Evolutionary conservation across 2,113 vertebrate genomes (phyloP).

Genomic region (Phylloscopus trochiloides): DNA sequence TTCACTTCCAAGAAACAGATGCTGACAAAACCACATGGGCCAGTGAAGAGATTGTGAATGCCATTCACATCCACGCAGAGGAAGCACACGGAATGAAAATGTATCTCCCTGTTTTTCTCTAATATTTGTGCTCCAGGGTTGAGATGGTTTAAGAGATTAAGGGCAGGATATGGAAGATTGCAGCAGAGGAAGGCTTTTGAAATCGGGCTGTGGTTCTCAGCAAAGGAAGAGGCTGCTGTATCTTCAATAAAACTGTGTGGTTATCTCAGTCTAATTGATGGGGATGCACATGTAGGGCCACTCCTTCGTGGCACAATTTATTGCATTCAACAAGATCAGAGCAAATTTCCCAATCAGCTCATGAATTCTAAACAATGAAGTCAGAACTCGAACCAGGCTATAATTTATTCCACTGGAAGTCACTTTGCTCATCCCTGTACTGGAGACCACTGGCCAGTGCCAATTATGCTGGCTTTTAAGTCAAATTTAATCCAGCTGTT

Average conservation of each 20-base stretch:
- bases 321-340: not conserved
- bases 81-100: not conserved
- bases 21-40: not conserved
- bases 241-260: not conserved
- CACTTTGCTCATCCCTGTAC: not conserved
- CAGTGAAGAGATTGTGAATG: not conserved
- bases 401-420: not conserved
- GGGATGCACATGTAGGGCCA: not conserved
- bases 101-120: not conserved
- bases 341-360: not conserved
- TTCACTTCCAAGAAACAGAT: not conserved
- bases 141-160: slow-evolving; percentile 11
- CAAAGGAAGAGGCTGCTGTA: not conserved
- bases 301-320: not conserved
- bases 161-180: slow-evolving; percentile 44
- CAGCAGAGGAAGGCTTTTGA: not conserved
- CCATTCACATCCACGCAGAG: not conserved
- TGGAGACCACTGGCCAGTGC: not conserved
- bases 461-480: not conserved
- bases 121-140: slow-evolving; percentile 2
- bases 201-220: not conserved
- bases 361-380: not conserved
- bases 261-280: not conserved
- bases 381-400: not conserved
- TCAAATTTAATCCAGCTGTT: not conserved